phyloP scores from a whole-genome alignment of 2,888 invertebrate species.

The Pseudococcus longispinus region DNA sequence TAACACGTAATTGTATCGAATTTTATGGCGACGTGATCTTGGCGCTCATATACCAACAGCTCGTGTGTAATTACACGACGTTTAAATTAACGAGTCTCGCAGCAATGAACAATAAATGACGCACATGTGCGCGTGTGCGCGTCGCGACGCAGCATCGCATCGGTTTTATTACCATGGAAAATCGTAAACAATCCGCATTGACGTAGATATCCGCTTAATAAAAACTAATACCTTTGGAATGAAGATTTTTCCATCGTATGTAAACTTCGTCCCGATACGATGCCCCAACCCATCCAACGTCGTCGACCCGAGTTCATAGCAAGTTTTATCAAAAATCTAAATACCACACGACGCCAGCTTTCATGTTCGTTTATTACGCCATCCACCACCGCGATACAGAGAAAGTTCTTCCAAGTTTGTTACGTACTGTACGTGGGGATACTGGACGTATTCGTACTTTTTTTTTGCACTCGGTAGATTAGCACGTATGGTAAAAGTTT shows the following conservation, averaged over 20 bases:
- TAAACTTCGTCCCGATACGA: neutral
- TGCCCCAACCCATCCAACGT: too few relatives aligned
- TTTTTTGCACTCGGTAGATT: neutral
- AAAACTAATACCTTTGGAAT: neutral
- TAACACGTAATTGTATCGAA: conserved; percentile 10
- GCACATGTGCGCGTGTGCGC: neutral
- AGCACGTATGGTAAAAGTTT: neutral
- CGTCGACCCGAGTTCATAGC: neutral
- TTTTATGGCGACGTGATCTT: conserved; percentile 12
- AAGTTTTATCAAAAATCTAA: conserved; percentile 7
- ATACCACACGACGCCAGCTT: neutral
- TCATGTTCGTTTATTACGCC: neutral
- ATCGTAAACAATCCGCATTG: conserved; percentile 7
- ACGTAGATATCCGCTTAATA: neutral
- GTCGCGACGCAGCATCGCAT: neutral
- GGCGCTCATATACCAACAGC: neutral
- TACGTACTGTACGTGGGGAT: neutral
- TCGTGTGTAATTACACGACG: neutral
- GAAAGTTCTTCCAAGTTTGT: neutral
- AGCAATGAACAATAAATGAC: neutral
- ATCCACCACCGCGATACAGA: neutral
- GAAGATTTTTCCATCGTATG: neutral
- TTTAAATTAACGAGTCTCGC: neutral
- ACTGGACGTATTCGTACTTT: neutral
- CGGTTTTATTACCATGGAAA: neutral